Base-by-base conservation (phyloP, 2,113 vertebrate species). In the Probosciger aterrimus region DNA sequence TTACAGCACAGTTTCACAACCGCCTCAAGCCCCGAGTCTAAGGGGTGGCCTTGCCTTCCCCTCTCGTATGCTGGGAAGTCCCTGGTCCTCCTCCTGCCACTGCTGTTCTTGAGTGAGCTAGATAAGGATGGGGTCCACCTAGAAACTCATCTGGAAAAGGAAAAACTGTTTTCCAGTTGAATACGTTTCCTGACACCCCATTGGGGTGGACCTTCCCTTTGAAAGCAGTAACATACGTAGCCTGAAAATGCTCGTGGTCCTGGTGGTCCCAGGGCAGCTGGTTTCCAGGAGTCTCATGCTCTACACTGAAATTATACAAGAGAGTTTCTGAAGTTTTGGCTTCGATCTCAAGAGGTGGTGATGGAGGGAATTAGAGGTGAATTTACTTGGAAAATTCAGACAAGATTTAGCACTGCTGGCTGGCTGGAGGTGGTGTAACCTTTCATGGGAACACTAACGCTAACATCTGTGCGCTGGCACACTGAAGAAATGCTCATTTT, bases 211-310 rank as follows among this genome's bases (percentile, higher is more conserved):
- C 52, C 52, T 41, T 47, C n/a, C 37, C 35, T 69, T 18, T 11
- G 64, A 2, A 44, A 57, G 64, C 74, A 31, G 35, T 3, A 3
- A 8, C 0, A 4, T 23, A 2, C 1, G 0, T 1, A 3, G 52
- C 28, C 52, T 69, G 43, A 24, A 57, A 63, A 47, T 15, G 49
- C 46, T 53, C 0, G 0, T 9, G 79, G 78, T 37, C 17, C 35
- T 17, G 8, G 37, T 67, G 80, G 28, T 50, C 37, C 59, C 27
- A 31, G 49, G 80, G 53, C 63, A 57, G 33, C 9, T 3, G 2
- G 9, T 16, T 41, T 19, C 14, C 71, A 43, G 25, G 27, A 64
- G 41, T 28, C 22, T 57, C 2, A 0, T 27, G 77, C 49, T 74
- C 35, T 69, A 4, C 44, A 1, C 35, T 41, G 31, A 25, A 27